A percentile compares a stretch with the other conserved stretches of the same genome.
Conservation (phyloP, 1,140 invertebrate species). For the Caerostris extrusa region DNA sequence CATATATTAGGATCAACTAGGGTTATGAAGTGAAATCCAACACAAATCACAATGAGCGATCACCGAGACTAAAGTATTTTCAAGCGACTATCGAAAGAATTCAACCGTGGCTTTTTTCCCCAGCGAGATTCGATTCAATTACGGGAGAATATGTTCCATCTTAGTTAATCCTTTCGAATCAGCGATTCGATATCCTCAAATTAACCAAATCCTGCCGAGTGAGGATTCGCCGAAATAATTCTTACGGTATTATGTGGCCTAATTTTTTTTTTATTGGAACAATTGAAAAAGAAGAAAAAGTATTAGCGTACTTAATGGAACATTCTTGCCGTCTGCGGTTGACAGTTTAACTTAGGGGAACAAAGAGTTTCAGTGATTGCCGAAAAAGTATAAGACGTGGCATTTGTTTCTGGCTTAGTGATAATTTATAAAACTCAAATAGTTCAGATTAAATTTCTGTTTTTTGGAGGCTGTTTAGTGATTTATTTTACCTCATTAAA, state of each 20-base stretch:
- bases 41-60: conserved; percentile 33
- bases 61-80: background rate
- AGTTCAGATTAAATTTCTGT: too few species aligned
- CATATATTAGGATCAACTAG: conserved; percentile 51
- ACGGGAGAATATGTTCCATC: background rate
- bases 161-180: conserved; percentile 16
- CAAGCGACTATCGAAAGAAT: background rate
- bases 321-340: background rate
- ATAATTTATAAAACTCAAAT: too few species aligned
- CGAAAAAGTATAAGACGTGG: too few species aligned
- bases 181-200: conserved; percentile 5
- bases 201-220: background rate
- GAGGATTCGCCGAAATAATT: conserved; percentile 1
- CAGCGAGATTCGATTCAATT: background rate
- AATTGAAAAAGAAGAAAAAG: background rate
- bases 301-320: too few species aligned
- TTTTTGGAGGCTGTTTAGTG: too few species aligned
- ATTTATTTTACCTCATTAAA: too few species aligned
- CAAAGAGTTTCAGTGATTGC: background rate
- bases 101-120: background rate
- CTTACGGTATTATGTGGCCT: background rate
- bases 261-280: background rate
- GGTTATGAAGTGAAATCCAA: conserved; percentile 8
- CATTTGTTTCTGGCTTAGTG: too few species aligned
- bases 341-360: background rate